Evolutionary conservation across 1,140 invertebrate genomes (phyloP), one percentile per base, ranked within the genome.

Genomic region (Drosophila rhopaloa): DNA sequence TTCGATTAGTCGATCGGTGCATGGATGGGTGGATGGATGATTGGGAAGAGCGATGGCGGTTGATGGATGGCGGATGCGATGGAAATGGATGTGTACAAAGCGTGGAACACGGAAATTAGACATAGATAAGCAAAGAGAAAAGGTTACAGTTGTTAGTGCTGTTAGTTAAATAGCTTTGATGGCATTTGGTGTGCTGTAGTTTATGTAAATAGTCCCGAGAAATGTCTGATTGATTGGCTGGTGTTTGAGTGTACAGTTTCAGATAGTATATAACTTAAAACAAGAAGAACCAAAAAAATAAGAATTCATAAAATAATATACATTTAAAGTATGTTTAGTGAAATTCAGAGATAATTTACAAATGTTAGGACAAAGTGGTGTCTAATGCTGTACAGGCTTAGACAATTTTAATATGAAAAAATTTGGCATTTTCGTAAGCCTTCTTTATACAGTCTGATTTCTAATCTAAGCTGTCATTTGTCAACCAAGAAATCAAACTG

Each of bases 171-270:
- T 53, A 53, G 51, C 43, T 56, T 51, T 56, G 1, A 11, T 66
- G 44, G 29, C 59, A 44, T 60, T 60, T 44, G 54, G 32, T 48
- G 50, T 58, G 47, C 35, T 55, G 29, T 67, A 65, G 32, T 63
- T 47, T 57, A 35, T 38, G 47, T 44, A 38, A 19, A 24, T 6
- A 56, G 13, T 48, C 63, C 50, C 32, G 50, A 24, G 6, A 40
- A 24, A 16, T 44, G 48, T 70, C 46, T 71, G 16, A 53, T 72
- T 66, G 40, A 43, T 60, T 77, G 79, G 79, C 79, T 84, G 81
- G 83, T 88, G 83, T 83, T 86, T 86, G 83, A 89, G 81, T 85
- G 77, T 84, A 79, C 41, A 60, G 65, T 70, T 78, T 60, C 41
- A 51, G 10, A 60, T 27, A 48, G 47, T 40, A 63, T 58, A 47